These are phyloP conservation scores for Syngnathus floridae DNA, from an alignment of 2,113 vertebrate species.

Conservation along the genomic window DNA sequence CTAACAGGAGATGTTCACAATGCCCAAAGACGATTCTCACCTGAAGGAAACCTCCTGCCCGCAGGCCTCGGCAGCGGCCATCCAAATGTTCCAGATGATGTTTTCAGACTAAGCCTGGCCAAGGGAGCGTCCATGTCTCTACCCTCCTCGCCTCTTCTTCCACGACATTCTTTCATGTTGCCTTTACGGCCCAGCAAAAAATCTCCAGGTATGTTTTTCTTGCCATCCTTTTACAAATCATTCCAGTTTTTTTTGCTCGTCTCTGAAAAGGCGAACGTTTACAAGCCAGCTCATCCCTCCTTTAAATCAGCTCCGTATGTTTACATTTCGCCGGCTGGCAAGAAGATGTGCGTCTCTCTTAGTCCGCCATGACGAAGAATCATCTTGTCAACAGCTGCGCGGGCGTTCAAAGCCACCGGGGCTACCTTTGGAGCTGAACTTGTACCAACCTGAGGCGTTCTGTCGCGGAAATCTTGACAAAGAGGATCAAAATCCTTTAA, in stretches of 20 bases:
- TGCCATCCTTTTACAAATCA: not conserved
- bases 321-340: conserved; percentile 44
- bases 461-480: conserved; percentile 49
- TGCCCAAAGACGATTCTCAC: conserved; percentile 57
- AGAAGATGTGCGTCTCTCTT: conserved; percentile 46
- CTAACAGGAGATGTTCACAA: conserved; percentile 75
- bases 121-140: conserved; percentile 95
- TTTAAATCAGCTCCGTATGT: conserved; percentile 27
- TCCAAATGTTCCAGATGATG: conserved; percentile 67
- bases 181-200: conserved; percentile 83
- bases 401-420: conserved; percentile 52
- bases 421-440: conserved; percentile 48
- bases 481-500: conserved; percentile 59
- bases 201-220: conserved; percentile 82
- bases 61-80: conserved; percentile 59
- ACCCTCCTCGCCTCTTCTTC: conserved; percentile 92
- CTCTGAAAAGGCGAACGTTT: not conserved
- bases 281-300: conserved; percentile 7
- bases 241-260: not conserved
- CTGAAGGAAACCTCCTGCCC: conserved; percentile 53
- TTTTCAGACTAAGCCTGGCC: conserved; percentile 74
- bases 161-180: conserved; percentile 83
- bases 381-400: conserved; percentile 57
- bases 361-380: conserved; percentile 36
- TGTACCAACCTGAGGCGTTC: conserved; percentile 58